Base-by-base conservation (phyloP, 1,140 invertebrate genomes). In the Drosophila bocqueti region DNA sequence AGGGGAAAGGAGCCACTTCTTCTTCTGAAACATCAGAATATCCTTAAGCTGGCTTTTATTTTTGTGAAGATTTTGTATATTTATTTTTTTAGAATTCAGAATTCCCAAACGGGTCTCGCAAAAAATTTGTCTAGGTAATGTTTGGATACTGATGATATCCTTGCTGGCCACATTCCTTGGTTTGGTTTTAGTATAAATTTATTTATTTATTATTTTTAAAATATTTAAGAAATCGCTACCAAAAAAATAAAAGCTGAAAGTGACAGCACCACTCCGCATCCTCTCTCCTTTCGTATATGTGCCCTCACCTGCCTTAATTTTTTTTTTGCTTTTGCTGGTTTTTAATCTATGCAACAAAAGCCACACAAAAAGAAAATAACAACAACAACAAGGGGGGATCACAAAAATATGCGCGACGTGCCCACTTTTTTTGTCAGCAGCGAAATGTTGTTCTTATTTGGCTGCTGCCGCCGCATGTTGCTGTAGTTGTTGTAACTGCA, bases 331-430 rank as follows among this genome's bases (percentile, higher is more conserved):
- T 71, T 67, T 66, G 65, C 76, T 60, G 54, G 59, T 79, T 79
- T 76, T 76, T 78, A 83, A 87, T 83, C 84, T 89, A 89, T 89
- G 81, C 76, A 83, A 60, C 60, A 83, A 38, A 38, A 55, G 34
- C 36, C 21, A 50, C 66, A 86, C 79, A 21, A 67, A 59, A 29
- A 79, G 43, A 57, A 60, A 46, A 82, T 54, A 58, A 66, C 24
- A 69, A 43, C 58, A 58, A 78, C 26, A 69, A 57, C 54, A 55
- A 8, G 38, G 84, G 69, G 61, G 45, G 49, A 64, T 63, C 55
- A 34, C 60, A 54, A 81, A 82, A 90, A 90, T 81, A 90, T 82
- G 79, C 75, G 55, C 85, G 85, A 90, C 85, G 85, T 90, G 85
- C 85, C 85, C 85, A 90, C 85, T 90, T 83, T 87, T 29, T 86